phyloP scores from a whole-genome alignment of 1,140 invertebrate genomes.

The Chironomus striatipennis region DNA sequence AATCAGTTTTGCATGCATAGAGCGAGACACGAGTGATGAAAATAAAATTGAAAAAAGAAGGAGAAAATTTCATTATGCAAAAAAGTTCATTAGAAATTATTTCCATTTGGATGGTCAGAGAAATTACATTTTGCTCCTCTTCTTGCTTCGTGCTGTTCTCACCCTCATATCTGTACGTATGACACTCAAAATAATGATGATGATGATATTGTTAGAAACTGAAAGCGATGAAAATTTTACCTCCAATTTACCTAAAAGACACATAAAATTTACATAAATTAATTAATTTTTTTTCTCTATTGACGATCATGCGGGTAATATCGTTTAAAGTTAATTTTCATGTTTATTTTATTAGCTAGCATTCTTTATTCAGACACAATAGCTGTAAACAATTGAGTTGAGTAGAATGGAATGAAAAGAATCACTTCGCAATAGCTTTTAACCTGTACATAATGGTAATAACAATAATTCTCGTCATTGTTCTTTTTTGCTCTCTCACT shows the following conservation, averaged over 20 bases:
- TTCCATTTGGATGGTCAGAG: neutral
- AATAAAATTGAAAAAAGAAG: too few species aligned
- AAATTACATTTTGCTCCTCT: neutral
- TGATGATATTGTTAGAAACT: neutral
- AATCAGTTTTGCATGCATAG: too few species aligned
- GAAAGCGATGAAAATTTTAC: neutral
- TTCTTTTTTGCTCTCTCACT: too few species aligned
- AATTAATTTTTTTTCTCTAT: neutral
- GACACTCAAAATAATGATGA: too few species aligned
- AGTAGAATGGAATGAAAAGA: too few species aligned
- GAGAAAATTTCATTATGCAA: neutral
- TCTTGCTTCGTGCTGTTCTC: neutral
- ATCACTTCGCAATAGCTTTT: too few species aligned
- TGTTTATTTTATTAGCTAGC: neutral
- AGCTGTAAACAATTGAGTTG: too few species aligned
- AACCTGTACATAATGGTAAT: too few species aligned
- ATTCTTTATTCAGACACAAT: too few species aligned
- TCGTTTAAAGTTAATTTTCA: neutral
- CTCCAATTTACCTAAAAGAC: neutral
- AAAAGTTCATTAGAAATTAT: constrained; percentile 4
- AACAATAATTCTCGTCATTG: too few species aligned
- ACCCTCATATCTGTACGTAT: neutral
- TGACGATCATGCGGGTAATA: neutral
- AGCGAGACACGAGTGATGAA: too few species aligned
- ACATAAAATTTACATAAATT: neutral